Evolutionary conservation across 2,797 vertebrate genomes (phyloP).

Genomic region (Lagorchestes hirsutus): DNA sequence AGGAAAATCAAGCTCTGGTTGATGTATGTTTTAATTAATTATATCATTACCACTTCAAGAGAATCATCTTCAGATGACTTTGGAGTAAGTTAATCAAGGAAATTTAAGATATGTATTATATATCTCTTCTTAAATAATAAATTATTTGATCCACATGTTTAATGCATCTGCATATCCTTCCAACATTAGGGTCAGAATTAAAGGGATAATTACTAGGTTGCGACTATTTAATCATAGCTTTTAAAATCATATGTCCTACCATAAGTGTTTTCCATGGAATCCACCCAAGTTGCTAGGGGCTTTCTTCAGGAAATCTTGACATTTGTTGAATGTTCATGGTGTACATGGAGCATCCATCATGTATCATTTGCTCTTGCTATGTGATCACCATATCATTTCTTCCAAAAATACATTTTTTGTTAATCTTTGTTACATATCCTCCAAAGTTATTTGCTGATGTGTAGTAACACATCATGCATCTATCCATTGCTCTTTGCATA

Average conservation of each 20-base stretch:
- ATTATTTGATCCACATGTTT: not conserved
- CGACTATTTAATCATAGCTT: not conserved
- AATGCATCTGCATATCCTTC: not conserved
- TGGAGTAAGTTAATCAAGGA: conserved; percentile 58
- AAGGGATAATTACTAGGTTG: not conserved
- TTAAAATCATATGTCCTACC: not conserved
- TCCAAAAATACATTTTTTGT: not conserved
- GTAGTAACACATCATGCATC: not conserved
- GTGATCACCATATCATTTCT: not conserved
- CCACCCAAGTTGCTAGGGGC: not conserved
- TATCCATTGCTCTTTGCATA: not conserved
- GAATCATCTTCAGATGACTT: conserved; percentile 27
- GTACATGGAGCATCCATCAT: not conserved
- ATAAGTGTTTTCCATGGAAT: not conserved
- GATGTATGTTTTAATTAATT: conserved; percentile 66
- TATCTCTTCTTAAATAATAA: conserved; percentile 37
- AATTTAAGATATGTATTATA: not conserved
- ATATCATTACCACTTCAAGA: conserved; percentile 9
- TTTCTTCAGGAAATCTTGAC: not conserved
- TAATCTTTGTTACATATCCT: not conserved
- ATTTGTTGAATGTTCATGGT: not conserved
- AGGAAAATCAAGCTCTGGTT: conserved; percentile 52
- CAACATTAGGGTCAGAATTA: not conserved
- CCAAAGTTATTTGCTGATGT: not conserved
- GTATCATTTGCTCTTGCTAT: not conserved